Base-by-base conservation (phyloP, 2,797 vertebrate genomes). In the Catamblyrhynchus diadema region DNA sequence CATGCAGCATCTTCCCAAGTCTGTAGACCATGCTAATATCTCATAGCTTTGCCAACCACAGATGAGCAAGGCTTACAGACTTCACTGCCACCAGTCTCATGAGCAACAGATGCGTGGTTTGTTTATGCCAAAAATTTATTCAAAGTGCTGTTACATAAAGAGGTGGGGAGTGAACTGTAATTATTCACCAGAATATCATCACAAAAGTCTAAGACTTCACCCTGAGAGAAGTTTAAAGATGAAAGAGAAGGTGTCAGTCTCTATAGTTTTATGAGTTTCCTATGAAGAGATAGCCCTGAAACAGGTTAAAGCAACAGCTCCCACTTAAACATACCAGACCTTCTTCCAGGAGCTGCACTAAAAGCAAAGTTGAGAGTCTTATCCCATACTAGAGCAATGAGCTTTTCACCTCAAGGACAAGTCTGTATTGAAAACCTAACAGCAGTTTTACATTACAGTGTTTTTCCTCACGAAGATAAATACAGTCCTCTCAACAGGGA, bases 1-100 rank as follows among this genome's bases (percentile, higher is more conserved):
- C 92, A 93, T 94, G 95, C 95, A 97, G 95, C 93, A 97, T 94
- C 91, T 96, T 96, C 93, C 94, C 94, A 93, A 89, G 89, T 94
- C 86, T 71, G 88, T 88, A 87, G 84, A 74, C 32, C 28, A 59
- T 75, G 81, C 73, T 91, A 59, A 18, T 1, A 3, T 53, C 41
- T 91, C 79, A 61, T 2, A 86, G 73, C 47, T 86, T 86, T 90
- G 85, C 66, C 82, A 91, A 70, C 70, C 66, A 91, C 66, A 91
- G 62, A 81, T 84, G 81, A 94, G 66, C 12, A 13, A 91, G 44
- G 41, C 39, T 91, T 75, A 95, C 65, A 94, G 80, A 88, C 70
- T 96, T 91, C 85, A 94, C 72, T 81, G 73, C 59, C 90, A 89
- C 65, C 53, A 45, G 30, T 90, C 81, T 92, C 89, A 86, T 11